These are phyloP conservation scores for Gymnothorax reevesii DNA, from an alignment of 2,797 vertebrate species.

Conservation along the genomic window DNA sequence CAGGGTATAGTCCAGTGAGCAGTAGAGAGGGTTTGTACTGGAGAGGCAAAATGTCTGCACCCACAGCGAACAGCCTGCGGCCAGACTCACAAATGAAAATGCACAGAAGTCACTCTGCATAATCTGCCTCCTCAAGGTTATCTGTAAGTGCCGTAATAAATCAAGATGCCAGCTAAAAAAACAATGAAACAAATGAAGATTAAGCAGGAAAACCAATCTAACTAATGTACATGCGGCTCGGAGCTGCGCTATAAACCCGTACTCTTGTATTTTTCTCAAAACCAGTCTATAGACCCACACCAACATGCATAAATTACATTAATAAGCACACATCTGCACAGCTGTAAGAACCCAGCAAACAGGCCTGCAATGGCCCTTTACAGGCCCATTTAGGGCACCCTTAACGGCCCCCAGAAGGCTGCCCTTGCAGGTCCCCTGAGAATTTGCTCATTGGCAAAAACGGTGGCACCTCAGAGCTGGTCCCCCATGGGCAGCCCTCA, in stretches of 20 bases:
- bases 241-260: slow-evolving; percentile 40
- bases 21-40: too few species aligned
- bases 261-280: slow-evolving; percentile 25
- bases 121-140: slow-evolving; percentile 40
- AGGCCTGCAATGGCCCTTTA: too few species aligned
- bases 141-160: slow-evolving; percentile 44
- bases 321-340: too few species aligned
- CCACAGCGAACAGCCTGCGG: slow-evolving; percentile 52
- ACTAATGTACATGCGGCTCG: slow-evolving; percentile 23
- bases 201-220: neutral
- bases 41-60: slow-evolving; percentile 48
- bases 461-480: too few species aligned
- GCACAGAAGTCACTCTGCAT: slow-evolving; percentile 51
- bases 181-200: neutral
- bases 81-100: slow-evolving; percentile 34
- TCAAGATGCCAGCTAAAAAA: slow-evolving; percentile 30
- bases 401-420: too few species aligned
- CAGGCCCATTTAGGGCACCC: too few species aligned
- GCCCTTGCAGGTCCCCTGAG: too few species aligned
- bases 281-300: slow-evolving; percentile 40
- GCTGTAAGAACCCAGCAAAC: too few species aligned
- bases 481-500: too few species aligned
- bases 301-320: slow-evolving; percentile 49
- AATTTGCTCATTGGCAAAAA: too few species aligned
- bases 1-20: neutral